These are phyloP conservation scores for Perodicticus potto DNA, from an alignment of 2,797 vertebrate species.

Conservation along the genomic window DNA sequence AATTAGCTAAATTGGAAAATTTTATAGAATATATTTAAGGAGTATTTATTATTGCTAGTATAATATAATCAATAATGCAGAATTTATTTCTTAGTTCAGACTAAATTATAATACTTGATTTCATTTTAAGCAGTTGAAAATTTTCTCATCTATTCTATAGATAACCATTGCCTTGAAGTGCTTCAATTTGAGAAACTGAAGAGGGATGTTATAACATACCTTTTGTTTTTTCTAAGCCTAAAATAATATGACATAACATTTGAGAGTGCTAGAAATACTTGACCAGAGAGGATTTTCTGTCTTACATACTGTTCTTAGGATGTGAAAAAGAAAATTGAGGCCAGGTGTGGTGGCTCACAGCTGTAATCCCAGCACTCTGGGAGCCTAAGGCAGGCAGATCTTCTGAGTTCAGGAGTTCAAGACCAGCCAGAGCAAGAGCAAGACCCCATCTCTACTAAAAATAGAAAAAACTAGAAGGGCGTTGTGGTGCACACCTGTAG, in stretches of 20 bases:
- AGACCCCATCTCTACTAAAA: too few relatives aligned
- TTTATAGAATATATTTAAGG: background rate
- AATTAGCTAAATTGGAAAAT: slow-evolving; percentile 5
- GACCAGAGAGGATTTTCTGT: background rate
- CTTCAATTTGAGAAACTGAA: slow-evolving; percentile 17
- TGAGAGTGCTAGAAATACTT: background rate
- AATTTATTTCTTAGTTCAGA: background rate
- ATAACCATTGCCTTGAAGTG: background rate
- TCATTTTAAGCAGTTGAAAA: slow-evolving; percentile 50
- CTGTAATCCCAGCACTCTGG: too few relatives aligned
- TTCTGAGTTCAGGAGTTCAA: too few relatives aligned
- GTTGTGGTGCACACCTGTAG: too few relatives aligned
- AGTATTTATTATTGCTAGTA: background rate
- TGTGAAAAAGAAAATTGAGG: background rate
- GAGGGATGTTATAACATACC: background rate
- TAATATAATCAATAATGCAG: background rate
- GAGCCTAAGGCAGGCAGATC: too few relatives aligned
- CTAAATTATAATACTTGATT: slow-evolving; percentile 1
- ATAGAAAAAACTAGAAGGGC: too few relatives aligned
- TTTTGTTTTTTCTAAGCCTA: slow-evolving; percentile 54
- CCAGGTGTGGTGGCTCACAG: too few relatives aligned
- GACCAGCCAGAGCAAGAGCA: too few relatives aligned
- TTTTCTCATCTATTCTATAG: background rate
- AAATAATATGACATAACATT: background rate
- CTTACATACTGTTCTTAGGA: background rate